Conservation (phyloP, 2,113 vertebrate species). For the Gavia stellata region DNA sequence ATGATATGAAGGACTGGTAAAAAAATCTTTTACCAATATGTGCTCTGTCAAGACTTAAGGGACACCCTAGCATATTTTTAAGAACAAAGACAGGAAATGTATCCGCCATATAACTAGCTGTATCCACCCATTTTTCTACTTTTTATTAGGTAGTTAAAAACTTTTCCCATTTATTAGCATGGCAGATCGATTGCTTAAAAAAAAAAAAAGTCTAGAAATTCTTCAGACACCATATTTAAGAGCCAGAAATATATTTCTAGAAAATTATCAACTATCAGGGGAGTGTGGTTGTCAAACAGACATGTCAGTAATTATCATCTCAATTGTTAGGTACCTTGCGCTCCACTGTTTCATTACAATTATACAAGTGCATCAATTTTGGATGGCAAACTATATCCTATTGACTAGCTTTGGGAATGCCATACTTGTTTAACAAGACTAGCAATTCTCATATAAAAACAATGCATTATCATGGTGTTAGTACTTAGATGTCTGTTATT, state of each 20-base stretch:
- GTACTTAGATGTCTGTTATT: background rate
- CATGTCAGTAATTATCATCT: background rate
- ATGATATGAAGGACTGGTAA: background rate
- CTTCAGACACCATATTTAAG: background rate
- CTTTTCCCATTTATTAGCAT: background rate
- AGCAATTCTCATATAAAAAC: background rate
- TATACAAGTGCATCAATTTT: background rate
- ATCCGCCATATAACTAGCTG: background rate
- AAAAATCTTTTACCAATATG: background rate
- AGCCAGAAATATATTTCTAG: background rate
- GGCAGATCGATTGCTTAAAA: background rate
- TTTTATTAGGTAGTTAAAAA: background rate
- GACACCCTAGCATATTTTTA: background rate
- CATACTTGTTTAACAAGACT: background rate
- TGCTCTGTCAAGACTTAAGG: background rate
- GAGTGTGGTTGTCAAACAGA: background rate
- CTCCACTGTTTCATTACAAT: background rate
- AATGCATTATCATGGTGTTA: background rate
- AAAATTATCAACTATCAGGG: background rate
- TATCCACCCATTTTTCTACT: background rate
- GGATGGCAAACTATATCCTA: background rate
- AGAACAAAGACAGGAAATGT: background rate
- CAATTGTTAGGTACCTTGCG: background rate
- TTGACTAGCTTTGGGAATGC: background rate
- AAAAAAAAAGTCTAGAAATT: background rate